These are phyloP conservation scores for Alauda arvensis DNA, from an alignment of 2,797 vertebrate species.

Conservation along the genomic window DNA sequence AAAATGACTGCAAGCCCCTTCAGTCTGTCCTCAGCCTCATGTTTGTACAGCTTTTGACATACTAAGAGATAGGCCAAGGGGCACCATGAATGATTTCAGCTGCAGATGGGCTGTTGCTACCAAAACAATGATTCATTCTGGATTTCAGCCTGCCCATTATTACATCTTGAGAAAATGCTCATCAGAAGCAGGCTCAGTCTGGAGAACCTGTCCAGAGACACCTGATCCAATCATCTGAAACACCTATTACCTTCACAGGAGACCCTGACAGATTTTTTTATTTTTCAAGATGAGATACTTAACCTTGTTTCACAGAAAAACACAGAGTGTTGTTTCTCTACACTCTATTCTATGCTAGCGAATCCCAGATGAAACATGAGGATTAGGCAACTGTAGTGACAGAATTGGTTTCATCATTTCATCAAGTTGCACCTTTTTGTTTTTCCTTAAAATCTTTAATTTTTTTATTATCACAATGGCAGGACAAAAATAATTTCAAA, in stretches of 20 bases:
- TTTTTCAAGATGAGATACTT: background rate
- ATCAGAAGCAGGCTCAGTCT: background rate
- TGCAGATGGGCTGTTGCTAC: background rate
- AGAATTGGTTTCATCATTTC: background rate
- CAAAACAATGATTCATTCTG: conserved; percentile 1
- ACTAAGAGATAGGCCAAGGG: background rate
- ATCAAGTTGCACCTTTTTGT: background rate
- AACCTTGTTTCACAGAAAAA: background rate
- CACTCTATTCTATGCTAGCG: background rate
- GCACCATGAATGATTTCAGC: background rate
- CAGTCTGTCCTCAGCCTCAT: background rate
- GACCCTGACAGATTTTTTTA: background rate
- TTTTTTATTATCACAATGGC: background rate
- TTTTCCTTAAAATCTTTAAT: background rate
- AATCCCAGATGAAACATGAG: background rate
- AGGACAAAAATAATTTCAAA: background rate
- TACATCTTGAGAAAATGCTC: background rate
- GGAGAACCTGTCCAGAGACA: background rate
- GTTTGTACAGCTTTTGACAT: conserved; percentile 2
- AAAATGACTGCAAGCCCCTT: background rate
- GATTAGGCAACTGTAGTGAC: background rate
- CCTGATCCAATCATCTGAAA: background rate
- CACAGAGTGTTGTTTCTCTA: background rate
- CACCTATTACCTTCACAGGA: background rate
- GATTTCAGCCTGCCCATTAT: background rate